Evolutionary conservation across 2,888 invertebrate species (phyloP), one percentile per base, ranked within the genome.

Genomic region (Meghimatium bilineatum): DNA sequence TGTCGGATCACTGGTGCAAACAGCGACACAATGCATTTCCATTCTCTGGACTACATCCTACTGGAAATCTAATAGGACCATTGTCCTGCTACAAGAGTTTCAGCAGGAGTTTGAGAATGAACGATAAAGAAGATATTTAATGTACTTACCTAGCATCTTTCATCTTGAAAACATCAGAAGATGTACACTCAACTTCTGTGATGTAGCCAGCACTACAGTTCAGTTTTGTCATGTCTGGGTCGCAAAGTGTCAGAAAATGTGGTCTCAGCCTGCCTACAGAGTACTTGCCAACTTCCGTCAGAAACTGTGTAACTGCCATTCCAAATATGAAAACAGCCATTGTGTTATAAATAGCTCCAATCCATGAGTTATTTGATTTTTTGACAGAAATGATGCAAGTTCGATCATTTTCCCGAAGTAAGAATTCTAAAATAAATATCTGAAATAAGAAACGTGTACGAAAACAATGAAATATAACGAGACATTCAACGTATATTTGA

Each of bases 211-310:
- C 78, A 10, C 88, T 79, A 75, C 90, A 90, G 76, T 88, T 86
- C 34, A 80, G 23, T 12, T 83, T 83, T 8, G 87, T 84, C 78
- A 90, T 89, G 38, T 90, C 86, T 1, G 99, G 99, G 83, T 95
- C 94, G 92, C 99, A 99, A 0, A 98, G 96, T 88, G 95, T 95
- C 92, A 97, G 95, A 94, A 99, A 99, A 94, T 99, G 98, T 60
- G 99, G 99, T 89, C 99, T 95, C 88, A 99, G 94, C 84, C 99
- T 95, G 67, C 99, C 99, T 87, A 99, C 96, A 26, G 96, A 96
- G 93, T 98, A 98, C 94, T 99, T 99, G 87, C 97, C 97, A 87
- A 98, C 95, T 93, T 99, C 98, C 8, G 98, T 98, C 87, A 96
- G 95, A 77, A 98, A 94, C 93, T 97, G 97, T 88, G 96, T 96